Evolutionary conservation across 1,140 invertebrate genomes (phyloP), one percentile per base, ranked within the genome.

Genomic region (Pogonus chalceus): DNA sequence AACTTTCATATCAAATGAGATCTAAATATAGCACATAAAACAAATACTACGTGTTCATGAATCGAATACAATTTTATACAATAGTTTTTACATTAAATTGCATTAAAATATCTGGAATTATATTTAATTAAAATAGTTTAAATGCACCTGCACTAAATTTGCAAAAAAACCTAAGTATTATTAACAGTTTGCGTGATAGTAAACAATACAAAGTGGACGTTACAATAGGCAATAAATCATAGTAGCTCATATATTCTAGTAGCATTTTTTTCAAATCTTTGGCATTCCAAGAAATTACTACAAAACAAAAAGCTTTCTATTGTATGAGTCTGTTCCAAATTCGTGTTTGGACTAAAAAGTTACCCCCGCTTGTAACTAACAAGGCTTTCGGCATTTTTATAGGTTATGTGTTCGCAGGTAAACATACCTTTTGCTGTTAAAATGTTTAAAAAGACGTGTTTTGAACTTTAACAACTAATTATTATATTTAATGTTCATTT

Each of bases 401-500:
- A 43, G 37, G 9, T 43, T 31, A 31, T 31, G 26, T n/a, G n/a
- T 31, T 43, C 18, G 37, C 37, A 43, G 37, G 37, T 43, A 43
- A 43, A 43, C 9, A 12, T 4, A 10, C 37, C 9, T 4, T 43
- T 16, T n/a, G n/a, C n/a, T n/a, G n/a, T n/a, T n/a, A n/a, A n/a
- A n/a, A n/a, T n/a, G n/a, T n/a, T n/a, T n/a, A n/a, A n/a, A n/a
- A n/a, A n/a, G n/a, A n/a, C n/a, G n/a, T n/a, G n/a, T n/a, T n/a
- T n/a, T n/a, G n/a, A n/a, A n/a, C n/a, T n/a, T n/a, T n/a, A n/a
- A n/a, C n/a, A n/a, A n/a, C n/a, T n/a, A n/a, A n/a, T n/a, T n/a
- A n/a, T n/a, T n/a, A n/a, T n/a, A n/a, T n/a, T n/a, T n/a, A n/a
- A n/a, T n/a, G n/a, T n/a, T n/a, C n/a, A n/a, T n/a, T n/a, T n/a